Base-by-base conservation (phyloP, 1,140 invertebrate species). In the Sycophila sp. region DNA sequence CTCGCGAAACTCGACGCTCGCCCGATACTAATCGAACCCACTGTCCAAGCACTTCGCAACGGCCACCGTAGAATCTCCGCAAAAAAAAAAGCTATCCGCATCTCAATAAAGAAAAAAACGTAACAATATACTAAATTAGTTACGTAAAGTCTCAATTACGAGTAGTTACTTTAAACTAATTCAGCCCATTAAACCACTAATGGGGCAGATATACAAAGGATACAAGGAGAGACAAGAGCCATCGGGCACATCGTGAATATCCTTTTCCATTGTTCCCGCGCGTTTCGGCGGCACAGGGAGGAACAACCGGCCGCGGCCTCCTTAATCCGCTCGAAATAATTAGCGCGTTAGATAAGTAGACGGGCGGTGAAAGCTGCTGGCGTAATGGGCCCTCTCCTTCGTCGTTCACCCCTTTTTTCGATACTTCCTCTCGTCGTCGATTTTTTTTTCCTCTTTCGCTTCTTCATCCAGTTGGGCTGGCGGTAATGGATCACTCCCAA, bases 281-380 rank as follows among this genome's bases (percentile, higher is more conserved):
- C 38, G n/a, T 2, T n/a, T 10, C 11, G 2, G 11, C 4, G n/a
- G 42, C 40, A 17, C 26, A 10, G 11, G 34, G 34, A 53, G 22
- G 32, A 64, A 53, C 32, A 15, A 64, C n/a, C n/a, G n/a, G n/a
- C n/a, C n/a, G n/a, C n/a, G n/a, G 6, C 6, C 32, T 51, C 22
- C 49, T 38, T 64, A 38, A 53, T 38, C 11, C 47, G 15, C 62
- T 47, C 19, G 49, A 55, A 56, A 56, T 66, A 66, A 66, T 66
- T 66, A 66, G 63, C 38, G 49, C 17, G 51, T 66, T 66, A 56
- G 65, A 69, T 68, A 55, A 68, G 59, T 60, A 45, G 55, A 60
- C 58, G 45, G 15, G 17, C 19, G 32, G 71, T 73, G 71, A 73
- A 73, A 73, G 71, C 59, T 73, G 64, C 53, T 51, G 34, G 28